Evolutionary conservation across 2,797 vertebrate genomes (phyloP).

Genomic region (Iguana delicatissima): DNA sequence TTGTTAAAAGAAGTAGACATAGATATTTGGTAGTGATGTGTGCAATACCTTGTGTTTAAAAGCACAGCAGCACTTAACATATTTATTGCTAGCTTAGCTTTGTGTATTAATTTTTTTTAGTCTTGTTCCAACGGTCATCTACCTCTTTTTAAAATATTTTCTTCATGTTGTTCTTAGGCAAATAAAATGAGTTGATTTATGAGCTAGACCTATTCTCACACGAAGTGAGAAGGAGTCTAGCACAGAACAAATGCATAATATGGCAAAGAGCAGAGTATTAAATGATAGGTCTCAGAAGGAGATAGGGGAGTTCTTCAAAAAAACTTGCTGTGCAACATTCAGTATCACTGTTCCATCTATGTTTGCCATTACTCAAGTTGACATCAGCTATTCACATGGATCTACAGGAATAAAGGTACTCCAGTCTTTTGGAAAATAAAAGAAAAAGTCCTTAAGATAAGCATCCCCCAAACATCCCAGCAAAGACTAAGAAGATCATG

Average conservation of each 20-base stretch:
- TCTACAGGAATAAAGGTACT: background rate
- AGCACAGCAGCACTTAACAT: background rate
- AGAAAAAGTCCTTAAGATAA: background rate
- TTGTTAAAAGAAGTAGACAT: background rate
- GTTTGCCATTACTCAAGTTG: background rate
- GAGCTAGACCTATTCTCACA: background rate
- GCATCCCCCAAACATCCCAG: background rate
- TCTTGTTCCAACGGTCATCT: constrained; percentile 24
- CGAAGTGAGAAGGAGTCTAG: background rate
- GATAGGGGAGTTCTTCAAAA: background rate
- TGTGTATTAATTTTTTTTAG: background rate
- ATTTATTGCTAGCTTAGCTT: background rate
- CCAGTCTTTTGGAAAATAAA: background rate
- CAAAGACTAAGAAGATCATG: background rate
- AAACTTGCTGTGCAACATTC: background rate
- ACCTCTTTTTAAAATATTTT: background rate
- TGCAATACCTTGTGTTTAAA: constrained; percentile 11
- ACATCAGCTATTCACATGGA: background rate
- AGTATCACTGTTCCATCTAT: background rate
- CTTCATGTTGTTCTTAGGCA: background rate
- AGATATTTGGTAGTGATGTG: background rate
- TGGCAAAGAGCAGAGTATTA: background rate
- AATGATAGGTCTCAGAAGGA: background rate
- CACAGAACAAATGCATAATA: background rate
- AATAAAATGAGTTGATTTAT: background rate